These are phyloP conservation scores for Bombus waltoni DNA, from an alignment of 1,140 invertebrate genomes.

Conservation along the genomic window DNA sequence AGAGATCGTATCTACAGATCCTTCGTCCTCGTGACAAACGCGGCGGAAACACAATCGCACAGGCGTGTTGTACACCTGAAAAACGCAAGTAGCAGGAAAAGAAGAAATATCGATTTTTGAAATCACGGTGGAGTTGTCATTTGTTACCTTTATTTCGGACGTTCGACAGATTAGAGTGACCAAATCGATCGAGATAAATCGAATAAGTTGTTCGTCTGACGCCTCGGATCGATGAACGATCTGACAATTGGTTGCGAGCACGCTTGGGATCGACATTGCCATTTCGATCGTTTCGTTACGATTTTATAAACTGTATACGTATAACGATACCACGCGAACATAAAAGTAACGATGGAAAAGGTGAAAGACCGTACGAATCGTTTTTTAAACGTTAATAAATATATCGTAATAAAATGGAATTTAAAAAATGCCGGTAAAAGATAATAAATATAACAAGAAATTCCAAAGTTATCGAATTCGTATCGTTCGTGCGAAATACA, in stretches of 20 bases:
- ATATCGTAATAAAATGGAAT: background rate
- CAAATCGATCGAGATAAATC: slow-evolving; percentile 39
- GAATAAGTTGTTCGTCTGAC: background rate
- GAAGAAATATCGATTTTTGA: slow-evolving; percentile 16
- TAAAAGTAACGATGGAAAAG: background rate
- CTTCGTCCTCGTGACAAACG: background rate
- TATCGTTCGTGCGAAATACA: slow-evolving; percentile 11
- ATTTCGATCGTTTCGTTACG: background rate
- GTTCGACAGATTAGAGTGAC: slow-evolving; percentile 22
- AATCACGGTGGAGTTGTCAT: background rate
- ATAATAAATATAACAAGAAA: background rate
- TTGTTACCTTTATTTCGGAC: slow-evolving; percentile 1
- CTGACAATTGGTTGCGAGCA: slow-evolving; percentile 42
- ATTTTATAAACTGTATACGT: background rate
- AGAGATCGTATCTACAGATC: slow-evolving; percentile 25
- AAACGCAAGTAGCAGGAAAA: slow-evolving; percentile 9
- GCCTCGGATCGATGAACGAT: slow-evolving; percentile 32
- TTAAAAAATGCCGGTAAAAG: background rate
- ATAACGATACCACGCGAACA: background rate
- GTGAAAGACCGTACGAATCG: slow-evolving; percentile 16
- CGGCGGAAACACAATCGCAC: slow-evolving; percentile 25
- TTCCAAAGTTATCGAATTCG: slow-evolving; percentile 6
- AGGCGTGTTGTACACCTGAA: background rate
- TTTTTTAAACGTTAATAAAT: slow-evolving; percentile 11
- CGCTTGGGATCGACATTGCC: slow-evolving; percentile 52